Evolutionary conservation across 2,888 invertebrate genomes (phyloP).

Genomic region (Gandaritis pyraliata): DNA sequence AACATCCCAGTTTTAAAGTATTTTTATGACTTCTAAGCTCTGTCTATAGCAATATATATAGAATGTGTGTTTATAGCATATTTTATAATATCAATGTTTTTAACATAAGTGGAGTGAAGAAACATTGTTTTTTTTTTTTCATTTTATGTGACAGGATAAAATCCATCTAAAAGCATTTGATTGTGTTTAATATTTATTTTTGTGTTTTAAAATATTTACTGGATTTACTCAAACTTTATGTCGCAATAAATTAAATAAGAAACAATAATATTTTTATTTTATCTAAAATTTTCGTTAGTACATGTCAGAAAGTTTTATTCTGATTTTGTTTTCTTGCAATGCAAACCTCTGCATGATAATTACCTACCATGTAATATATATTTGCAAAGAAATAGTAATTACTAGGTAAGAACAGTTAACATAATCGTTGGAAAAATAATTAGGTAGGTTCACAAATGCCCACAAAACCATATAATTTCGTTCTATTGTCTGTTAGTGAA

Average conservation of each 20-base stretch:
- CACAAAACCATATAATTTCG: too few species aligned
- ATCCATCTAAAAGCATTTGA: slow-evolving; percentile 26
- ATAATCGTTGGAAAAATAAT: too few species aligned
- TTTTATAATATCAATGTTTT: neutral
- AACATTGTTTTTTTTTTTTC: slow-evolving; percentile 13
- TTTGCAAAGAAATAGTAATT: too few species aligned
- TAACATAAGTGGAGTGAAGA: neutral
- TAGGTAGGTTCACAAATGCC: too few species aligned
- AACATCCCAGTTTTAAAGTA: neutral
- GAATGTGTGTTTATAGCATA: neutral
- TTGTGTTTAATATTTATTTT: slow-evolving; percentile 10
- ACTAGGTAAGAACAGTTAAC: too few species aligned
- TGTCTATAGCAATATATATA: neutral
- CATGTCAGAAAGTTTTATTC: too few species aligned
- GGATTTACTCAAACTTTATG: slow-evolving; percentile 24
- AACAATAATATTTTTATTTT: slow-evolving; percentile 4
- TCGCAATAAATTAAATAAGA: slow-evolving; percentile 23
- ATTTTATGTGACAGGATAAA: slow-evolving; percentile 8
- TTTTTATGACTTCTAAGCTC: neutral
- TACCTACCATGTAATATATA: too few species aligned
- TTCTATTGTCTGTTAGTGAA: too few species aligned
- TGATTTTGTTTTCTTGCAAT: too few species aligned
- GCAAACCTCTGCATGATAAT: too few species aligned
- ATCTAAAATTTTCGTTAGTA: too few species aligned
- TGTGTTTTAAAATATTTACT: slow-evolving; percentile 22